These are phyloP conservation scores for Heliconius himera DNA, from an alignment of 1,140 invertebrate genomes.

Conservation along the genomic window DNA sequence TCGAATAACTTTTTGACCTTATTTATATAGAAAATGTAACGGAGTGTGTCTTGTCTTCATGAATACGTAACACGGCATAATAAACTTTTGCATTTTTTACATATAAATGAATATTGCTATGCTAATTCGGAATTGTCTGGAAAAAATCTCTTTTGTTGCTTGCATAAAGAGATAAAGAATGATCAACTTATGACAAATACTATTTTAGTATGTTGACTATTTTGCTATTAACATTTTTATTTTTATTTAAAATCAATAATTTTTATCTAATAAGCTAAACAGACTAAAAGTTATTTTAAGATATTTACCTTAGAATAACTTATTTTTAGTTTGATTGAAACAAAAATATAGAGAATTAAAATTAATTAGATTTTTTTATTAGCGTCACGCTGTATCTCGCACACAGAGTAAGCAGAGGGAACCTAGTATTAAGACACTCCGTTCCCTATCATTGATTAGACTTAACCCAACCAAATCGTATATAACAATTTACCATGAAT, in stretches of 20 bases:
- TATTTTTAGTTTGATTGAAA: no score
- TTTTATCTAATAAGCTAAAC: no score
- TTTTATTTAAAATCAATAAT: no score
- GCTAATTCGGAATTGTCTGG: conserved; percentile 14
- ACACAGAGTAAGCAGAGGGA: no score
- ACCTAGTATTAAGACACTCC: no score
- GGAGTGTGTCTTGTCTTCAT: conserved; percentile 15
- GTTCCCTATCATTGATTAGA: no score
- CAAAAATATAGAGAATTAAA: no score
- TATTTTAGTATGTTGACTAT: not conserved
- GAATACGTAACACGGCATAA: conserved; percentile 19
- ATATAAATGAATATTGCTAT: conserved; percentile 26
- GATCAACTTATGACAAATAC: not conserved
- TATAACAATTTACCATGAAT: not conserved
- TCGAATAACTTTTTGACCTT: conserved; percentile 13
- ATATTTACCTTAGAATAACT: no score
- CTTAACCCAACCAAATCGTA: not conserved
- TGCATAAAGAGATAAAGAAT: not conserved
- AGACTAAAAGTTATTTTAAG: no score
- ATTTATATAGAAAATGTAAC: conserved; percentile 7
- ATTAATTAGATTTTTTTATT: no score
- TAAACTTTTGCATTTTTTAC: conserved; percentile 25
- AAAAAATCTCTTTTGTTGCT: not conserved
- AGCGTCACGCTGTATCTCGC: no score
- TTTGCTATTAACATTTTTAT: no score